Percentiles rank a stretch among this genome's conserved stretches.
These are phyloP conservation scores for Phyto melanocephala DNA, from an alignment of 2,888 invertebrate genomes.

Conservation along the genomic window DNA sequence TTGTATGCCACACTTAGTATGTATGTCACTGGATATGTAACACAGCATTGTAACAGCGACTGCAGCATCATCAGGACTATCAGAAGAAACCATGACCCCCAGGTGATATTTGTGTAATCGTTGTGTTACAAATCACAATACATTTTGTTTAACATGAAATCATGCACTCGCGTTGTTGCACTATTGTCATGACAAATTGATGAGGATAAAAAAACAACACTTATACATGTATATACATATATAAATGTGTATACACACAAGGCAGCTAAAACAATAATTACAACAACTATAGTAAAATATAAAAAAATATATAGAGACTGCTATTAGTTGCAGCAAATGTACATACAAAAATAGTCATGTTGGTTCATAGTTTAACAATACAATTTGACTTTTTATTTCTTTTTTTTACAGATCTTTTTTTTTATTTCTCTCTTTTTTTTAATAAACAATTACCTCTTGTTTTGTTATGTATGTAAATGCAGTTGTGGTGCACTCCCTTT, in stretches of 20 bases:
- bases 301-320: background rate
- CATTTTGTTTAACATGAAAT: slow-evolving; percentile 44
- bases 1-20: background rate
- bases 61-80: background rate
- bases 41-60: background rate
- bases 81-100: slow-evolving; percentile 42
- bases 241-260: background rate
- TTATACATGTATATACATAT: too few relatives aligned
- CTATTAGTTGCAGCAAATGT: background rate
- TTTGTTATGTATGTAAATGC: background rate
- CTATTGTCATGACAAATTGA: slow-evolving; percentile 37
- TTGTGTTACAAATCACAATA: slow-evolving; percentile 44
- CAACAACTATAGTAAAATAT: background rate
- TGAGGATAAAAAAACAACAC: slow-evolving; percentile 7
- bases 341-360: background rate
- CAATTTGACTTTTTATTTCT: background rate
- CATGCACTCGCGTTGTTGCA: slow-evolving; percentile 26
- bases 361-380: slow-evolving; percentile 14
- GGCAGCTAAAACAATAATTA: background rate
- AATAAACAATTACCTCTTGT: slow-evolving; percentile 1
- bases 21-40: slow-evolving; percentile 9
- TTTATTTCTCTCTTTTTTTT: background rate
- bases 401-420: background rate
- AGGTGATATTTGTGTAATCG: slow-evolving; percentile 44
- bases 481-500: background rate